A percentile compares a stretch with the other conserved stretches of the same genome.
These are phyloP conservation scores for Drymonia ruficornis DNA, from an alignment of 2,888 invertebrate species.

Conservation along the genomic window DNA sequence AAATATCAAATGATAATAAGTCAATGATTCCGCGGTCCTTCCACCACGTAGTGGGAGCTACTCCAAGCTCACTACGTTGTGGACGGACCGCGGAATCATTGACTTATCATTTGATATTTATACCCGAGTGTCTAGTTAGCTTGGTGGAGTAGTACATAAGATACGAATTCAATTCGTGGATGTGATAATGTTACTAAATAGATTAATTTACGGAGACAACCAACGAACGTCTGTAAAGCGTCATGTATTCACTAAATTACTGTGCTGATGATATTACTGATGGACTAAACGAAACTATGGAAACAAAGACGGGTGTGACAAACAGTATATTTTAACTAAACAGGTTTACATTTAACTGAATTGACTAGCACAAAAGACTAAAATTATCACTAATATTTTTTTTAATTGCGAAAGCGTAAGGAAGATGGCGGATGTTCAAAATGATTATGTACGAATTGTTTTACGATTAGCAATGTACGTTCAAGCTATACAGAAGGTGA, in stretches of 20 bases:
- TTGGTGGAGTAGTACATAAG: too few relatives aligned
- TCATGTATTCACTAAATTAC: conserved; percentile 53
- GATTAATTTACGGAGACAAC: conserved; percentile 42
- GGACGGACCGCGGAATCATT: too few relatives aligned
- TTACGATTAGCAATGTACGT: background rate
- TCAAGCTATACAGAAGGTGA: conserved; percentile 21
- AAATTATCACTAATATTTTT: conserved; percentile 20
- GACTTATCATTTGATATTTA: too few relatives aligned
- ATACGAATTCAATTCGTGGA: too few relatives aligned
- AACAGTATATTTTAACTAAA: conserved; percentile 58
- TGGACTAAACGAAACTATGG: conserved; percentile 55
- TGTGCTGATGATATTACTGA: conserved; percentile 67
- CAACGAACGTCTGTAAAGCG: conserved; percentile 59
- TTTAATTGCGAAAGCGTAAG: conserved; percentile 43
- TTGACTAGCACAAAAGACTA: conserved; percentile 36
- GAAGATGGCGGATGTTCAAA: conserved; percentile 11
- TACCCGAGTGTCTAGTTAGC: too few relatives aligned
- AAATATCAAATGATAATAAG: too few relatives aligned
- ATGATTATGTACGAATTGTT: background rate
- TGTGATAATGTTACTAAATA: too few relatives aligned
- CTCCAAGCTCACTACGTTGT: too few relatives aligned
- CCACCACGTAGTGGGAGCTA: too few relatives aligned
- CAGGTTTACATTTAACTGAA: conserved; percentile 38
- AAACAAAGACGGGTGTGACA: conserved; percentile 54
- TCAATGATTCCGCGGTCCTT: too few relatives aligned